Evolutionary conservation across 2,888 invertebrate species (phyloP), one percentile per base, ranked within the genome.

Genomic region (Philopedon plagiatum): DNA sequence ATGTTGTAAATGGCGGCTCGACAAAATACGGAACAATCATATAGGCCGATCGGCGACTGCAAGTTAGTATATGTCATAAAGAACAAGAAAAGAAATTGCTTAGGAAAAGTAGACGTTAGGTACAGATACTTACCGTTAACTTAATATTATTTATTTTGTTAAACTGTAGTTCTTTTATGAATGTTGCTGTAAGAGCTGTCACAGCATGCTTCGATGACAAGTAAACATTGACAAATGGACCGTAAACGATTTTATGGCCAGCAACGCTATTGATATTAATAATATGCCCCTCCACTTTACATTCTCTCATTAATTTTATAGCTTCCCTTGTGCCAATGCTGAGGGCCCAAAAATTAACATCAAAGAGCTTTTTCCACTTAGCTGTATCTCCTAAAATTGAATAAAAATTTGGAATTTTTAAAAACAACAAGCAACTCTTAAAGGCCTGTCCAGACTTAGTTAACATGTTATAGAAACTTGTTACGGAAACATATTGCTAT

Each of bases 261-360:
- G 63, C 67, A 4, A 75, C 46, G 49, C 77, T 78, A 54, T 78
- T 79, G 7, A 79, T 75, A 46, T 79, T 77, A 7, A 78, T 66
- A 13, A 79, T 78, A 58, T 79, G 79, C 0, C 79, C 79, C 15
- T 78, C 77, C 8, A 80, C 73, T 2, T 68, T 68, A 44, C 76
- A 72, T 18, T 69, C 67, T 54, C 75, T 75, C 80, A 80, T 80
- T 8, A 73, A 76, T 58, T 75, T 75, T 1, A 80, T 49, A 7
- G 77, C 78, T 69, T 79, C 76, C 18, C 77, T 62, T 1, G 78
- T 75, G 11, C 77, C 78, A 5, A 80, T 73, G 19, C 75, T 73
- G 58, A 77, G 13, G 0, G 74, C 80, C 1, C 80, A 37, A 0
- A 81, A 69, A 62, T 81, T 81, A 8, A 79, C 76, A 64, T 81